phyloP scores from a whole-genome alignment of 2,113 vertebrate species.

The Callospermophilus lateralis region DNA sequence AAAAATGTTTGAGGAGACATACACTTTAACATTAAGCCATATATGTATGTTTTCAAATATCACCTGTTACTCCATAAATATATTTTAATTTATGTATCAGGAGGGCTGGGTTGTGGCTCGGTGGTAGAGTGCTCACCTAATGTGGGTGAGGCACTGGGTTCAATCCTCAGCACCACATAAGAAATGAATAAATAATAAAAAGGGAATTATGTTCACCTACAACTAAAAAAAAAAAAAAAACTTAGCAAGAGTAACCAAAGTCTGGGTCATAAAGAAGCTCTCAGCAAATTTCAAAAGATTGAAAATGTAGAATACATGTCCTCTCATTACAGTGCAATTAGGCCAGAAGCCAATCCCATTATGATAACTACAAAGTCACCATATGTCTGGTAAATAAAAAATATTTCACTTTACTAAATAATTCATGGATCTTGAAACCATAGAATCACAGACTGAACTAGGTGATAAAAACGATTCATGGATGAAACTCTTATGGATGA shows the following conservation, averaged over 20 bases:
- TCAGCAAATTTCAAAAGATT: background rate
- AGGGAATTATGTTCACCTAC: too few relatives aligned
- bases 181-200: too few relatives aligned
- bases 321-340: background rate
- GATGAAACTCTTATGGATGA: background rate
- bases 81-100: too few relatives aligned
- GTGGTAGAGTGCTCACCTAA: too few relatives aligned
- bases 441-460: background rate
- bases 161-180: too few relatives aligned
- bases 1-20: background rate
- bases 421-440: background rate
- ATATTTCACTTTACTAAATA: background rate
- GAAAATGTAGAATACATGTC: background rate
- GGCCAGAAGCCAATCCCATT: background rate
- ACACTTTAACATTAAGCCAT: background rate
- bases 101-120: too few relatives aligned
- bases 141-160: too few relatives aligned
- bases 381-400: conserved; percentile 13
- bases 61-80: background rate
- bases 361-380: background rate
- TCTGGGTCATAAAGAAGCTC: background rate
- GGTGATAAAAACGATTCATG: background rate
- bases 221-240: background rate
- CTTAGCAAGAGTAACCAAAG: background rate
- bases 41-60: background rate